Evolutionary conservation across 2,888 invertebrate species (phyloP).

Genomic region (Dasypolia templi): DNA sequence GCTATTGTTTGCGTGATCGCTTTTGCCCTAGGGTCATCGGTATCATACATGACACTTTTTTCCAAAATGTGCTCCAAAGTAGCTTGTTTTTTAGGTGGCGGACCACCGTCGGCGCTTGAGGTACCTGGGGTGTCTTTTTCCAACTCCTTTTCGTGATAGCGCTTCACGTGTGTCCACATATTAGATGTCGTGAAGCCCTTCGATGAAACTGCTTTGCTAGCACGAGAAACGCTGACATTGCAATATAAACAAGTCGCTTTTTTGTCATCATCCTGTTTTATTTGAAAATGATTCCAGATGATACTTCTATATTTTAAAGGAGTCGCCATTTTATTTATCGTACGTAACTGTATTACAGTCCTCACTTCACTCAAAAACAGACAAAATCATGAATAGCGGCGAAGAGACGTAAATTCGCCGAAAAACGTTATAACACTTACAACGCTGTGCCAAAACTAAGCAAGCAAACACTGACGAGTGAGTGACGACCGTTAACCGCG

Average conservation of each 20-base stretch:
- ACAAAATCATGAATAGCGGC: constrained; percentile 1
- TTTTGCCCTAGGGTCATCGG: constrained; percentile 61
- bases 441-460: too few species aligned
- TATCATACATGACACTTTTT: constrained; percentile 58
- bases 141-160: constrained; percentile 51
- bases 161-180: constrained; percentile 56
- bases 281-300: constrained; percentile 51
- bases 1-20: constrained; percentile 60
- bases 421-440: neutral
- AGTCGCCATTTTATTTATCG: neutral
- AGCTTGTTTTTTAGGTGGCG: constrained; percentile 24
- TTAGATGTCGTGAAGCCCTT: constrained; percentile 52
- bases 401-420: constrained; percentile 1
- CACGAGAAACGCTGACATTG: constrained; percentile 55
- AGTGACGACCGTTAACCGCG: too few species aligned
- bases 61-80: neutral
- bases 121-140: constrained; percentile 40
- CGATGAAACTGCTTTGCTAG: constrained; percentile 43
- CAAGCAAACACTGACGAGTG: too few species aligned
- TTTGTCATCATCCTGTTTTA: constrained; percentile 46
- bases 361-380: constrained; percentile 3
- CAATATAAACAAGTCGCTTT: constrained; percentile 53
- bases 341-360: neutral
- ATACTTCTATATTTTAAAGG: constrained; percentile 3
- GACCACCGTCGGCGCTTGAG: constrained; percentile 15